Evolutionary conservation across 2,113 vertebrate species (phyloP).

Genomic region (Thunnus maccoyii): DNA sequence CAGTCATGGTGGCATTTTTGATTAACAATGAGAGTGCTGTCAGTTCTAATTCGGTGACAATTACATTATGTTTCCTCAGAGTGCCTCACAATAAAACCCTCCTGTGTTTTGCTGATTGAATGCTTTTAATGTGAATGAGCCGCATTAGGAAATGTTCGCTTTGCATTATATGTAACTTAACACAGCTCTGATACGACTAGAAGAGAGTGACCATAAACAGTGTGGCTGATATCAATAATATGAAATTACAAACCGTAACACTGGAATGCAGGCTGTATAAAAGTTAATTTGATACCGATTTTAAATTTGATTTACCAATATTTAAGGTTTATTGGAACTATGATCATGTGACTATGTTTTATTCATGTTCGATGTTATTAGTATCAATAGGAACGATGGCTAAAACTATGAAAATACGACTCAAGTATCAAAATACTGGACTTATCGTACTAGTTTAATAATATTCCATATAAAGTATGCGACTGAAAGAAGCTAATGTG

Average conservation of each 20-base stretch:
- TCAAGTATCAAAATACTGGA: neutral
- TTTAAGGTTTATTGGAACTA: neutral
- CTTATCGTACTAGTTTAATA: constrained; percentile 9
- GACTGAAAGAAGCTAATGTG: neutral
- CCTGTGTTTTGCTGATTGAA: neutral
- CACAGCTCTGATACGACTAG: too few species aligned
- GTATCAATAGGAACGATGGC: neutral
- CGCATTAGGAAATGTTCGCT: too few species aligned
- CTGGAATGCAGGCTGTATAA: too few species aligned
- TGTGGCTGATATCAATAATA: neutral
- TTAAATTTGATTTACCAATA: too few species aligned
- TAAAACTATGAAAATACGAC: neutral
- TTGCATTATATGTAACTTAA: too few species aligned
- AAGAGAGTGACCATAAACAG: neutral
- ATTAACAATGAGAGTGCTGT: too few species aligned
- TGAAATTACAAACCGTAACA: too few species aligned
- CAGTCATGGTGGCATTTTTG: too few species aligned
- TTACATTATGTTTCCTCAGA: neutral
- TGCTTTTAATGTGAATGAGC: neutral
- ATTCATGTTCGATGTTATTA: neutral
- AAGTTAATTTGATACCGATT: too few species aligned
- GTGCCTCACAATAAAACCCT: too few species aligned
- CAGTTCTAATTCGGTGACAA: neutral
- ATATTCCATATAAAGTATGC: neutral
- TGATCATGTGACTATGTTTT: neutral